phyloP scores from a whole-genome alignment of 2,797 vertebrate species.

The Myoxocephalus aenaeus region DNA sequence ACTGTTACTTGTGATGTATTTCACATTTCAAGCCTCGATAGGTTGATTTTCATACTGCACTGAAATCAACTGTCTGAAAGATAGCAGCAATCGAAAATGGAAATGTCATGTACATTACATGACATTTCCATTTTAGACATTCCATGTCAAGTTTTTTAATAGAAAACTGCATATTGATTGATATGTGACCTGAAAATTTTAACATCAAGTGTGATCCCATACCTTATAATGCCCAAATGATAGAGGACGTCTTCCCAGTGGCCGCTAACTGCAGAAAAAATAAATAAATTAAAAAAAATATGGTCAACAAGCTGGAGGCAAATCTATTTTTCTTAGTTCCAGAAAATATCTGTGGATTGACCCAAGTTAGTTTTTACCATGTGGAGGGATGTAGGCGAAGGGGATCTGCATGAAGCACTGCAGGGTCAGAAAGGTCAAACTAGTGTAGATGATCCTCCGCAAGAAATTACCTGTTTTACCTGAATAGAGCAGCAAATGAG shows the following conservation, averaged over 20 bases:
- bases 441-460: slow-evolving; percentile 70
- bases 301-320: not conserved
- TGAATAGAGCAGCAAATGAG: slow-evolving; percentile 46
- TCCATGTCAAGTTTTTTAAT: not conserved
- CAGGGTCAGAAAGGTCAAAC: slow-evolving; percentile 77
- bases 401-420: slow-evolving; percentile 85
- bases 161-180: not conserved
- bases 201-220: slow-evolving; percentile 32
- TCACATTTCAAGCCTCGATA: not conserved
- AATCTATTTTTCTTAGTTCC: not conserved
- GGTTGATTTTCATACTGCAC: not conserved
- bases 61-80: not conserved
- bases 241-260: slow-evolving; percentile 80
- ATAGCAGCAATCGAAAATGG: not conserved
- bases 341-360: not conserved
- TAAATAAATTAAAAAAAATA: slow-evolving; percentile 28
- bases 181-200: not conserved
- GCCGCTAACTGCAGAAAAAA: slow-evolving; percentile 71
- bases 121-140: too few species aligned
- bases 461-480: slow-evolving; percentile 81
- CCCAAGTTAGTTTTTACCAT: slow-evolving; percentile 65
- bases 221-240: slow-evolving; percentile 85
- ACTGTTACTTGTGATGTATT: not conserved
- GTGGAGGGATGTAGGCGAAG: slow-evolving; percentile 77
- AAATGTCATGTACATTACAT: not conserved